Conservation (phyloP, 2,888 invertebrate genomes). For the Siphlonurus alternatus region DNA sequence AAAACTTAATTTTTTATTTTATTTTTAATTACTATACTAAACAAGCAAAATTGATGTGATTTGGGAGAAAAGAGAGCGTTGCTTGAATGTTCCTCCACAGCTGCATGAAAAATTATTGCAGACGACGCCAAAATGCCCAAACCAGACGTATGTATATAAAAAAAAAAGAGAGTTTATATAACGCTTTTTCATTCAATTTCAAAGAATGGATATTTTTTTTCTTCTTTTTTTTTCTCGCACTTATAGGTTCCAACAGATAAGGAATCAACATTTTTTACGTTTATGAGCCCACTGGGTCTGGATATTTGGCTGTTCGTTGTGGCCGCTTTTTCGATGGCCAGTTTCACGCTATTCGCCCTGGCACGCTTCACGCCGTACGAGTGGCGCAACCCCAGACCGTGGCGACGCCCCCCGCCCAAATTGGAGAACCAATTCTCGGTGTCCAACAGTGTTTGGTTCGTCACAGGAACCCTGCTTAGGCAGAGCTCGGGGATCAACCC, state of each 20-base stretch:
- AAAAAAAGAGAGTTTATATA: no score
- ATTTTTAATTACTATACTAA: no score
- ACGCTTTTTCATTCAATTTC: no score
- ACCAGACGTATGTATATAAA: no score
- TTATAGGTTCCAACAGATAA: conserved; percentile 38
- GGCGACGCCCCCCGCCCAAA: conserved; percentile 21
- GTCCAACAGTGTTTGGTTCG: conserved; percentile 48
- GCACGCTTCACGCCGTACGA: conserved; percentile 46
- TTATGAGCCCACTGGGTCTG: conserved; percentile 43
- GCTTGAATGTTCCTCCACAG: no score
- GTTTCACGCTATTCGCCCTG: conserved; percentile 37
- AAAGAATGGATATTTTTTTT: no score
- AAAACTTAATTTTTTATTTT: no score
- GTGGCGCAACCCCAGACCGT: conserved; percentile 37
- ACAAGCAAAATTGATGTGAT: no score
- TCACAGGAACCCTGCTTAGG: conserved; percentile 44
- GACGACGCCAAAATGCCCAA: no score
- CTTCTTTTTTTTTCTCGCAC: no score
- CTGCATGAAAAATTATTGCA: no score
- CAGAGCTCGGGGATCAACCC: conserved; percentile 42
- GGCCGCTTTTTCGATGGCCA: conserved; percentile 41
- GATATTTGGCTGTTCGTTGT: conserved; percentile 47
- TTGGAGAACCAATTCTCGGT: conserved; percentile 41
- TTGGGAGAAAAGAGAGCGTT: no score
- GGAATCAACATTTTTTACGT: conserved; percentile 43